Conservation (phyloP, 2,888 invertebrate genomes). For the Sthenelais limicola region DNA sequence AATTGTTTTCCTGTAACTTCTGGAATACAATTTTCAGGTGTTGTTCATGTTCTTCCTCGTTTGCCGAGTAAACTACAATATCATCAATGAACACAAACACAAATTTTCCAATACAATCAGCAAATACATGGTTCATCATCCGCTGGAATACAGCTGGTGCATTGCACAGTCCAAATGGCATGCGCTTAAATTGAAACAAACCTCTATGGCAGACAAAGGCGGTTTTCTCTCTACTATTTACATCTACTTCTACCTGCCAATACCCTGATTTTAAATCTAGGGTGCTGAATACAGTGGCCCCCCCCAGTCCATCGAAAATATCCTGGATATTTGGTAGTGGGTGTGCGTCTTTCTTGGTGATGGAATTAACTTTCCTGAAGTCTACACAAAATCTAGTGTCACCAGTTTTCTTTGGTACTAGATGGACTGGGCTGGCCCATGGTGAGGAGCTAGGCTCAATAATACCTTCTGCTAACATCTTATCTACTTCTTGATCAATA, state of each 20-base stretch:
- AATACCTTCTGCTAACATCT: constrained; percentile 33
- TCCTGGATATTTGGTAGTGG: constrained; percentile 46
- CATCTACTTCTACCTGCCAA: constrained; percentile 50
- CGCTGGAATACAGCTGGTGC: constrained; percentile 42
- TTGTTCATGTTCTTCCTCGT: constrained; percentile 25
- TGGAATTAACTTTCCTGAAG: constrained; percentile 33
- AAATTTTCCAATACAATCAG: background rate
- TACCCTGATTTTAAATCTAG: constrained; percentile 52
- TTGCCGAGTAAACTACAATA: constrained; percentile 31
- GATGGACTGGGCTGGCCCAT: constrained; percentile 39
- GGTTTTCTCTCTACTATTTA: constrained; percentile 41
- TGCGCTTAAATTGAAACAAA: constrained; percentile 44
- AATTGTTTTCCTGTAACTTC: background rate
- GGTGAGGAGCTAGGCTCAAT: constrained; percentile 6
- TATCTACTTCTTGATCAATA: constrained; percentile 14
- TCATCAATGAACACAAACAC: constrained; percentile 43
- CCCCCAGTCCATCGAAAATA: constrained; percentile 44
- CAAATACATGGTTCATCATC: constrained; percentile 44
- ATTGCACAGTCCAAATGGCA: constrained; percentile 44
- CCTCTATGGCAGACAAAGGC: constrained; percentile 50
- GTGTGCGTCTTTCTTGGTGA: constrained; percentile 35
- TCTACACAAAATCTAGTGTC: constrained; percentile 33
- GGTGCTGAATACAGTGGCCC: constrained; percentile 46
- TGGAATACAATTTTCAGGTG: constrained; percentile 26
- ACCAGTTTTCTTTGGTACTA: constrained; percentile 42